These are phyloP conservation scores for Icerya purchasi DNA, from an alignment of 2,888 invertebrate species.

Conservation along the genomic window DNA sequence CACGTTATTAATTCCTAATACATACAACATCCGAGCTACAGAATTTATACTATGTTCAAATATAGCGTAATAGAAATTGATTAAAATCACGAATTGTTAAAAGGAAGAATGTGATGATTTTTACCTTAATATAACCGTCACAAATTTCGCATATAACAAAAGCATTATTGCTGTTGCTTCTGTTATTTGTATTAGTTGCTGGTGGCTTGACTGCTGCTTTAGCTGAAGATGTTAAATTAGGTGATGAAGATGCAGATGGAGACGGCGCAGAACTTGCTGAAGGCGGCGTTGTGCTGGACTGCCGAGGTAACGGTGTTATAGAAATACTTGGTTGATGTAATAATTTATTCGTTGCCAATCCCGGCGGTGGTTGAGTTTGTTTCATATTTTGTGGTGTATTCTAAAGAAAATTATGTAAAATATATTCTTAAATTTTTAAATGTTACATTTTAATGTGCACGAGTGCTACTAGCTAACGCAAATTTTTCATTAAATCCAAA, in stretches of 20 bases:
- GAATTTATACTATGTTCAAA: too few species aligned
- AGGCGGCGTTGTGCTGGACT: constrained; percentile 30
- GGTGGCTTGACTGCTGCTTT: constrained; percentile 20
- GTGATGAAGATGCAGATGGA: constrained; percentile 23
- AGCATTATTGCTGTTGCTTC: constrained; percentile 41
- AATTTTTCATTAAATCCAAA: background rate
- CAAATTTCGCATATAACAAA: constrained; percentile 93
- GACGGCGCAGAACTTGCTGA: constrained; percentile 27
- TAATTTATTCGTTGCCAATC: constrained; percentile 25
- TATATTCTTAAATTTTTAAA: too few species aligned
- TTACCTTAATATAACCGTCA: constrained; percentile 75
- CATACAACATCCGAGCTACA: too few species aligned
- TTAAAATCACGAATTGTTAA: too few species aligned
- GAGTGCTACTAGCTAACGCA: background rate
- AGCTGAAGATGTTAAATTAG: constrained; percentile 3
- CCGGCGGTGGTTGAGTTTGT: constrained; percentile 1
- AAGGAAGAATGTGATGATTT: too few species aligned
- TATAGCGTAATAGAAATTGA: too few species aligned
- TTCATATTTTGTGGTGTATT: constrained; percentile 11
- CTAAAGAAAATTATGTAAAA: constrained; percentile 6
- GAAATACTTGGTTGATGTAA: constrained; percentile 70
- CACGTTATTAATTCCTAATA: too few species aligned
- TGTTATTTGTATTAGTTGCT: constrained; percentile 18
- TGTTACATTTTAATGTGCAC: background rate
- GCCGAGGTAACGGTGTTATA: constrained; percentile 66